Conservation (phyloP, 2,797 vertebrate genomes). For the Dromococcyx pavoninus region DNA sequence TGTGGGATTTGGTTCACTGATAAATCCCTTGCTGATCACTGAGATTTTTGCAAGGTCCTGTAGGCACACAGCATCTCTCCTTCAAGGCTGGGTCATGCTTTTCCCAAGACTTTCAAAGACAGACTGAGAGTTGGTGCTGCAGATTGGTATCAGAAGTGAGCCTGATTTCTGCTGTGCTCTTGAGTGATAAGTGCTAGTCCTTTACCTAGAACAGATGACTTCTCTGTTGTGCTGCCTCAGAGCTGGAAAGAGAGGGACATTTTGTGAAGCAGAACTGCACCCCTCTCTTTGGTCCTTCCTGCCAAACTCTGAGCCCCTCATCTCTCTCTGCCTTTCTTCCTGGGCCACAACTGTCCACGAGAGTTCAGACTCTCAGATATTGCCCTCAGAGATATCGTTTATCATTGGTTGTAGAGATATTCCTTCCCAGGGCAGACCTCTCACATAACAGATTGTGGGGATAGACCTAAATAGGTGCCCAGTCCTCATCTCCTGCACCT, state of each 20-base stretch:
- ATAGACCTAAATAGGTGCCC: neutral
- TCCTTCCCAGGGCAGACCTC: neutral
- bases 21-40: neutral
- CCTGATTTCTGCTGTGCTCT: neutral
- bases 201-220: neutral
- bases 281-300: neutral
- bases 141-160: neutral
- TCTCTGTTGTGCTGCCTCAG: neutral
- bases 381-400: neutral
- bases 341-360: neutral
- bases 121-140: neutral
- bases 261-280: neutral
- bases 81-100: neutral
- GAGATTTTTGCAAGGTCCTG: neutral
- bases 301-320: neutral
- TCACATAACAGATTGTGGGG: neutral
- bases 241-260: neutral
- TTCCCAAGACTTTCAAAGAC: neutral
- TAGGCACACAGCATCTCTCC: neutral
- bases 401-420: neutral
- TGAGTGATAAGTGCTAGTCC: neutral
- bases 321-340: neutral
- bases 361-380: neutral
- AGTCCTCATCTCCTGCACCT: neutral
- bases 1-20: neutral